phyloP scores from a whole-genome alignment of 2,888 invertebrate genomes.

The Linnaemya tessellans region DNA sequence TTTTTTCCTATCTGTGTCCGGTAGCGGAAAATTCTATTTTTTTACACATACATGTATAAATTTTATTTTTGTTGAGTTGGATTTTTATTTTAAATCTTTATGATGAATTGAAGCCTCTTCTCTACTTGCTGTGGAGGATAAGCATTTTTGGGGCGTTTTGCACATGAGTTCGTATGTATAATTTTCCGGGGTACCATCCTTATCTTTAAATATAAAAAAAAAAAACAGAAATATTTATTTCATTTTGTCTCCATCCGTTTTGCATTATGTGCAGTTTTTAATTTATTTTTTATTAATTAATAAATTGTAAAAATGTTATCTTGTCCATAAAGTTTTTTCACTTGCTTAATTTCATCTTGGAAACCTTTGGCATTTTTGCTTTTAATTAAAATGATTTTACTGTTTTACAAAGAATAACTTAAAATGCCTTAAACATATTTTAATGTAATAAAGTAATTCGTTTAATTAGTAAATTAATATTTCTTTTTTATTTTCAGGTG shows the following conservation, averaged over 20 bases:
- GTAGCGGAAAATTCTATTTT: conserved; percentile 68
- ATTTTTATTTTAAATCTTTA: conserved; percentile 55
- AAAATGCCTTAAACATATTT: conserved; percentile 1
- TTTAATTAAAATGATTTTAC: conserved; percentile 53
- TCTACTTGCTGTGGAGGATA: conserved; percentile 8
- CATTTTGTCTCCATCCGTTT: conserved; percentile 69
- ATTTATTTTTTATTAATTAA: conserved; percentile 74
- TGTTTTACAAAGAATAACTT: neutral
- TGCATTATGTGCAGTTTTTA: conserved; percentile 72
- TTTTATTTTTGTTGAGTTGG: conserved; percentile 6
- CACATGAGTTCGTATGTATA: conserved; percentile 37
- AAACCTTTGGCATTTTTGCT: conserved; percentile 57
- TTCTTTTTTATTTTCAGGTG: conserved; percentile 44
- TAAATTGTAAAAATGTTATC: conserved; percentile 64
- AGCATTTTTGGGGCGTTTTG: conserved; percentile 48
- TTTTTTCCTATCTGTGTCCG: conserved; percentile 48
- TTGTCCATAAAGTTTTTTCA: neutral
- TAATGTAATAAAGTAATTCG: conserved; percentile 9
- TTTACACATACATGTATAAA: neutral
- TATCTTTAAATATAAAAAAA: conserved; percentile 33
- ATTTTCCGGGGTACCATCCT: conserved; percentile 42
- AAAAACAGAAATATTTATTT: conserved; percentile 22
- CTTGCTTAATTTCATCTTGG: conserved; percentile 42
- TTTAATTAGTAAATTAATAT: conserved; percentile 13
- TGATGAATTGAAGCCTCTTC: conserved; percentile 63